Conservation (phyloP, 2,888 invertebrate genomes). For the Venusia cambrica region DNA sequence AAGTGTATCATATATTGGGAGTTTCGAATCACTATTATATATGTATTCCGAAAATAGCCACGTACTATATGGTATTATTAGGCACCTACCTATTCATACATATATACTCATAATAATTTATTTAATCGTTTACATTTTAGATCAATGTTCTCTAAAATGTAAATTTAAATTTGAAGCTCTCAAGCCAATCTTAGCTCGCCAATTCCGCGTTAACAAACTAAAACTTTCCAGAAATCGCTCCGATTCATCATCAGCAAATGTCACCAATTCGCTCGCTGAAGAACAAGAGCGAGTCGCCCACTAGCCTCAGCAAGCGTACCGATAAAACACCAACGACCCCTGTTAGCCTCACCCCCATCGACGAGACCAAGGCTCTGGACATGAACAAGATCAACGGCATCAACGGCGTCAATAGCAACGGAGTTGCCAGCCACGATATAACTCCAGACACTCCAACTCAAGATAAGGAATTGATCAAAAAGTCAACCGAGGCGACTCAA, state of each 20-base stretch:
- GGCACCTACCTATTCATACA: too few relatives aligned
- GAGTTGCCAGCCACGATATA: conserved; percentile 59
- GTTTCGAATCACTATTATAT: too few relatives aligned
- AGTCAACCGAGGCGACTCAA: conserved; percentile 72
- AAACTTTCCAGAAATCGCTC: conserved; percentile 73
- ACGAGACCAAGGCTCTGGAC: conserved; percentile 72
- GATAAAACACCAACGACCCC: conserved; percentile 78
- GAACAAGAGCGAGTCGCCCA: conserved; percentile 71
- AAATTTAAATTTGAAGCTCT: conserved; percentile 17
- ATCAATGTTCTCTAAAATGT: not conserved
- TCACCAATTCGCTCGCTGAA: conserved; percentile 75
- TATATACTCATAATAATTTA: too few relatives aligned
- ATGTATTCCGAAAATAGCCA: too few relatives aligned
- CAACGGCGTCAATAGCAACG: conserved; percentile 36
- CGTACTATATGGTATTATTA: too few relatives aligned
- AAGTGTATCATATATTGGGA: conserved; percentile 36
- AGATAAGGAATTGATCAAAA: conserved; percentile 69
- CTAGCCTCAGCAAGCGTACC: conserved; percentile 70
- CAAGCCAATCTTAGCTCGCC: conserved; percentile 13
- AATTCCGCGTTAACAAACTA: conserved; percentile 27
- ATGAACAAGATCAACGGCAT: conserved; percentile 67
- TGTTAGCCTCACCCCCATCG: conserved; percentile 72
- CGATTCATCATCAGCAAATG: conserved; percentile 78
- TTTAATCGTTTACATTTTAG: too few relatives aligned
- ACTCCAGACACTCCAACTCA: conserved; percentile 68